Evolutionary conservation across 37 sponge, comb jelly and placozoan genomes (phyloP), one percentile per base, ranked within the genome.

Genomic region (Hexactinellida sp.): DNA sequence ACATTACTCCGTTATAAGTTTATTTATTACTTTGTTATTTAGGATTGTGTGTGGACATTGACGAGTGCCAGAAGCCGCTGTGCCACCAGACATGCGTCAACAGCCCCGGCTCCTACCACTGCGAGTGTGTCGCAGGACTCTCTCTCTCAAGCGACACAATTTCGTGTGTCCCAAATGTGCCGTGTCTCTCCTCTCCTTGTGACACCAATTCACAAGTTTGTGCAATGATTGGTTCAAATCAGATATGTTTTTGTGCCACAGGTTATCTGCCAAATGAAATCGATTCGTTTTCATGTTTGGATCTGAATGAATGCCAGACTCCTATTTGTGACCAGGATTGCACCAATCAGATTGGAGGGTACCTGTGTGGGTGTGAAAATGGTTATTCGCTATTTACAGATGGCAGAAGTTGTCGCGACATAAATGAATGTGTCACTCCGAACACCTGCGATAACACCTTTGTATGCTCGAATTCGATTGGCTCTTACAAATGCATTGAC

Each of bases 301-400:
- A 63, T 63, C 34, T 28, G 34, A n/a, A 63, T 63, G 76, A 63
- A n/a, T 63, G 76, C 13, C 76, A 10, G 28, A 63, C 28, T 23
- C 19, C 3, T n/a, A 63, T 63, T 63, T 63, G 76, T 63, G 76
- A 63, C 21, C 76, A 63, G 5, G 76, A 63, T 10, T 63, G 76
- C 76, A 63, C 76, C 76, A 63, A 63, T 63, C 76, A 63, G 30
- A 63, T 63, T 23, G 76, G 76, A 63, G 76, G 34, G 76, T 63
- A 25, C 30, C 3, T 23, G 32, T 63, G 76, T 28, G 30, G 13
- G 3, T 63, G 76, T 63, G 28, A 32, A 3, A 63, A 3, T 23
- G 76, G 76, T 23, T 63, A 63, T 23, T 5, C 28, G 5, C 25
- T 63, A n/a, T 10, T 23, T 5, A 3, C 21, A 63, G 30, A 63